These are phyloP conservation scores for Periophthalmus modestus DNA, from an alignment of 2,113 vertebrate genomes.

Conservation along the genomic window DNA sequence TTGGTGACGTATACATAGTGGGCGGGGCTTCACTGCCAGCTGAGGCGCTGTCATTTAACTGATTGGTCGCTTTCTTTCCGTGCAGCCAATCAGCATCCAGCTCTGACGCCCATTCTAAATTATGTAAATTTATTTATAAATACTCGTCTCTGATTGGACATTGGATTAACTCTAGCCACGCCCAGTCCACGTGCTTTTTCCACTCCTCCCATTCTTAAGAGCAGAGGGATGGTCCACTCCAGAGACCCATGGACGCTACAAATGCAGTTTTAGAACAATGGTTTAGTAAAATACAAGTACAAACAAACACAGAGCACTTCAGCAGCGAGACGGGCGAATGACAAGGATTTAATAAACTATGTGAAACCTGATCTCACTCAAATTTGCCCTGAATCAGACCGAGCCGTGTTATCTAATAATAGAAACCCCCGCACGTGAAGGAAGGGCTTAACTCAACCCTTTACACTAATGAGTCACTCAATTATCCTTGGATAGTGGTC, in stretches of 20 bases:
- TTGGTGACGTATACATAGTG: constrained; percentile 36
- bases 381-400: constrained; percentile 27
- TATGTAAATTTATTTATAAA: constrained; percentile 58
- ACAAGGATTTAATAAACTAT: background rate
- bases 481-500: background rate
- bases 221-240: constrained; percentile 13
- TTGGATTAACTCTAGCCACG: constrained; percentile 41
- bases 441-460: constrained; percentile 9
- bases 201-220: constrained; percentile 47
- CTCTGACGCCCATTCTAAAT: constrained; percentile 10
- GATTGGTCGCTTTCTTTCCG: constrained; percentile 54
- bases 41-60: constrained; percentile 72
- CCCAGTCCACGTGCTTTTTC: constrained; percentile 80
- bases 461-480: background rate
- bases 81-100: constrained; percentile 44
- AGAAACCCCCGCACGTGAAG: constrained; percentile 41
- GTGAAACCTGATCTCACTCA: constrained; percentile 13
- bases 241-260: background rate
- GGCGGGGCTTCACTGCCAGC: constrained; percentile 70
- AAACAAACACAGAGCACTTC: background rate
- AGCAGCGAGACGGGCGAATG: background rate
- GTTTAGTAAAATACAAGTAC: background rate
- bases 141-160: constrained; percentile 41
- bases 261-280: background rate
- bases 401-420: constrained; percentile 66